A percentile compares a stretch with the other conserved stretches of the same genome.
These are phyloP conservation scores for Macrocentrus cingulum DNA, from an alignment of 1,140 invertebrate species.

Conservation along the genomic window DNA sequence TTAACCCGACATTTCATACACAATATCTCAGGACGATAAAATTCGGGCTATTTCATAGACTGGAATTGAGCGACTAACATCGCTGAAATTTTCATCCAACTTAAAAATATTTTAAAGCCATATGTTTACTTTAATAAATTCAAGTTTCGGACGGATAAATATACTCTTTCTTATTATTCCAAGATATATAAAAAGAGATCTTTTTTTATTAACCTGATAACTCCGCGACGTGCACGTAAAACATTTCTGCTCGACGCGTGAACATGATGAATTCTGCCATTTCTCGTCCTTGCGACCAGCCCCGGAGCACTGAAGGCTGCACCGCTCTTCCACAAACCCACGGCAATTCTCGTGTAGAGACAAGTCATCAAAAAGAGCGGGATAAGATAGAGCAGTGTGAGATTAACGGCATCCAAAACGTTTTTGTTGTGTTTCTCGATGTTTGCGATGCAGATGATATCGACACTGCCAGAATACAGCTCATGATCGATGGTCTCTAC, in stretches of 20 bases:
- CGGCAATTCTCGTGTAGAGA: slow-evolving; percentile 71
- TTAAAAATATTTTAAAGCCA: no score
- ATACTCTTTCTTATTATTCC: no score
- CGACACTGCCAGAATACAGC: slow-evolving; percentile 61
- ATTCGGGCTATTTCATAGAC: no score
- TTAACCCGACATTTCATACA: no score
- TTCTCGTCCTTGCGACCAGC: slow-evolving; percentile 32
- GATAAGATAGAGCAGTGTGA: slow-evolving; percentile 72
- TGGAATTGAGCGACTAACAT: no score
- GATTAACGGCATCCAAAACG: slow-evolving; percentile 74
- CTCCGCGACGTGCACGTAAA: slow-evolving; percentile 68
- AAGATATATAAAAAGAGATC: no score
- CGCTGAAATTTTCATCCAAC: no score
- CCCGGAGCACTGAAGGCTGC: slow-evolving; percentile 33
- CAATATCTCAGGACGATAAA: no score
- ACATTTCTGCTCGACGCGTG: slow-evolving; percentile 70
- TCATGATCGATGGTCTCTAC: slow-evolving; percentile 69
- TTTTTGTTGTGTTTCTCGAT: slow-evolving; percentile 75
- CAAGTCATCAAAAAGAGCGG: slow-evolving; percentile 72
- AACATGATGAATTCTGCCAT: slow-evolving; percentile 53
- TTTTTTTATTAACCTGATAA: slow-evolving; percentile 57
- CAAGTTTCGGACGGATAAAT: no score
- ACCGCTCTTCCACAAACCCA: slow-evolving; percentile 70
- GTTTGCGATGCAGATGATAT: slow-evolving; percentile 74
- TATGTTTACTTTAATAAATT: no score